Evolutionary conservation across 2,797 vertebrate genomes (phyloP), one percentile per base, ranked within the genome.

Genomic region (Platyrinchus mystaceus): DNA sequence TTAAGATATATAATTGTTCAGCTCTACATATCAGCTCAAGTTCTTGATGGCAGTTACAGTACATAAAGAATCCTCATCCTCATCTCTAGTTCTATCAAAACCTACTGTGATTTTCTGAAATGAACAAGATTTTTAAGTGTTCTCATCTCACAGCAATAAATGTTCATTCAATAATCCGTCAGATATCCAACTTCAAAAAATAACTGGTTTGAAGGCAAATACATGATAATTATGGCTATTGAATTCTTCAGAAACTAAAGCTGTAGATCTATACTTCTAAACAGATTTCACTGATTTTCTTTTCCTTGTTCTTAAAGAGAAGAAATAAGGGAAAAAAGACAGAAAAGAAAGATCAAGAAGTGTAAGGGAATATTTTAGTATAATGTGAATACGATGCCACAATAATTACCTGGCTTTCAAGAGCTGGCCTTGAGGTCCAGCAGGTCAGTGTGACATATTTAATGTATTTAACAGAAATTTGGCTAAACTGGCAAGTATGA

Each of bases 111-210:
- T 93, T 93, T 92, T 56, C 59, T 81, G 55, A 84, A 90, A 87
- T 28, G 37, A 94, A 84, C 41, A 94, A 88, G 80, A 89, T 89
- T 87, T 92, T 84, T 53, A 89, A 90, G 84, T 80, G 88, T 66
- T 88, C 88, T 86, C 47, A 82, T 95, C 76, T 87, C 52, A 53
- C 30, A 73, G 55, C 47, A 90, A 84, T 91, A 96, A 95, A 89
- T 89, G 93, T 84, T 93, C 74, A 95, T 93, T 91, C 84, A 91
- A 62, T 49, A 78, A 76, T 76, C 82, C 93, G 86, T 91, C 77
- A 94, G 49, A 94, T 37, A 88, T 4, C 16, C 63, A 90, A 1
- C 67, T 92, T 92, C 86, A 94, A 93, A 96, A 94, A 80, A 79
- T 16, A 93, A 84, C 36, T 86, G 46, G 24, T 60, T 93, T 64